Conservation (phyloP, 2,888 invertebrate genomes). For the Drosophila algonquin region DNA sequence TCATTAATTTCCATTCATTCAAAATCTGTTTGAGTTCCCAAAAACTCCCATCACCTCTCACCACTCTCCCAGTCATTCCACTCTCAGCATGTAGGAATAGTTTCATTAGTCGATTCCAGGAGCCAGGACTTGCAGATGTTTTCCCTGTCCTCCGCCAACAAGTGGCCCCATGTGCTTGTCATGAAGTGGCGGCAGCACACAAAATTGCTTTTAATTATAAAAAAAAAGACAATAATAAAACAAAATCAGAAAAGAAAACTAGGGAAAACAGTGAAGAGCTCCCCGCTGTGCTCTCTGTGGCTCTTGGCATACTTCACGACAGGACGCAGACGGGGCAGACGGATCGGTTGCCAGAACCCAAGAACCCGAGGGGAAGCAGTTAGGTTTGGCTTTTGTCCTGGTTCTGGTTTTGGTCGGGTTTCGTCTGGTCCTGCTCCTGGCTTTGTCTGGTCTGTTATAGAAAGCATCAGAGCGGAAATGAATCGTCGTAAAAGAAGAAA, state of each 20-base stretch:
- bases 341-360: neutral
- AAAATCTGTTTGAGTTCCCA: too few species aligned
- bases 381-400: conserved; percentile 11
- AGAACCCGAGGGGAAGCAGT: conserved; percentile 24
- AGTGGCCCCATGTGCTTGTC: conserved; percentile 22
- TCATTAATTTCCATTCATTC: too few species aligned
- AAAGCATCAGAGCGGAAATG: conserved; percentile 48
- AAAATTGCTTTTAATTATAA: conserved; percentile 63
- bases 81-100: too few species aligned
- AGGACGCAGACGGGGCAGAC: conserved; percentile 21
- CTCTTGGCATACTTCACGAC: conserved; percentile 35
- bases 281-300: conserved; percentile 36
- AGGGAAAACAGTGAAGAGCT: conserved; percentile 18
- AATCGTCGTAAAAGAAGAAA: conserved; percentile 42
- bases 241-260: conserved; percentile 18
- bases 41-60: too few species aligned
- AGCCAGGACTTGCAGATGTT: too few species aligned
- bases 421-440: neutral
- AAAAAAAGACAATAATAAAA: conserved; percentile 29
- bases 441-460: conserved; percentile 3
- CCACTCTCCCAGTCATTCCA: too few species aligned
- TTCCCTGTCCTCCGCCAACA: conserved; percentile 6
- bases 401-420: neutral
- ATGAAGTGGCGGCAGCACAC: conserved; percentile 47
- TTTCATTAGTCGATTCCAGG: too few species aligned